Conservation (phyloP, 2,113 vertebrate species). For the Myxocyprinus asiaticus region DNA sequence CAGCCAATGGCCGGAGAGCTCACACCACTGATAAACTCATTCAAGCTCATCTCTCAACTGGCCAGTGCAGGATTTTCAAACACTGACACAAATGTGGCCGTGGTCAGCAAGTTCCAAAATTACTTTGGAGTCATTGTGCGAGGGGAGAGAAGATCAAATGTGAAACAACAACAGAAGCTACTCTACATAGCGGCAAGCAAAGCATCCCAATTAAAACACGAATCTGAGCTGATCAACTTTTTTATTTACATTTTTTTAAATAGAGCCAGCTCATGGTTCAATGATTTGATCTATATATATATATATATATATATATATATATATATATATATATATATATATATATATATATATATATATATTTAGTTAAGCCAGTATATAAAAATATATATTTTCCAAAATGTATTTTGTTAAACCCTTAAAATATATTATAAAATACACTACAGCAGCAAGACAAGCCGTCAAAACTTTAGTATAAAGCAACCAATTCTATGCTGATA, state of each 20-base stretch:
- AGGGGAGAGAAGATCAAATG: slow-evolving; percentile 17
- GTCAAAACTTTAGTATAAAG: no score
- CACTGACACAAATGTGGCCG: slow-evolving; percentile 72
- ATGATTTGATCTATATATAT: no score
- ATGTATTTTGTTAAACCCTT: no score
- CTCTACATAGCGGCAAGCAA: slow-evolving; percentile 31
- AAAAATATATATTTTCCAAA: no score
- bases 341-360: no score
- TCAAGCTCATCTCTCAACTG: slow-evolving; percentile 78
- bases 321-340: no score
- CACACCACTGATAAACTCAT: slow-evolving; percentile 73
- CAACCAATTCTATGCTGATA: no score
- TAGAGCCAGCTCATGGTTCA: background rate
- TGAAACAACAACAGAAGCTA: background rate
- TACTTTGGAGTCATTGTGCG: slow-evolving; percentile 41
- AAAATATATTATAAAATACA: no score
- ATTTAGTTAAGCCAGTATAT: no score
- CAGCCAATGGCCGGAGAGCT: slow-evolving; percentile 77
- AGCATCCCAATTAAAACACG: background rate
- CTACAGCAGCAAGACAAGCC: no score
- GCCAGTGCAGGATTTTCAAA: slow-evolving; percentile 77
- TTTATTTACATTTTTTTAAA: no score
- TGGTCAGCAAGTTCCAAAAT: slow-evolving; percentile 81
- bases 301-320: no score
- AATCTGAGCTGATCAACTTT: background rate